phyloP scores from a whole-genome alignment of 1,140 invertebrate species.

The Pentalonia nigronervosa region DNA sequence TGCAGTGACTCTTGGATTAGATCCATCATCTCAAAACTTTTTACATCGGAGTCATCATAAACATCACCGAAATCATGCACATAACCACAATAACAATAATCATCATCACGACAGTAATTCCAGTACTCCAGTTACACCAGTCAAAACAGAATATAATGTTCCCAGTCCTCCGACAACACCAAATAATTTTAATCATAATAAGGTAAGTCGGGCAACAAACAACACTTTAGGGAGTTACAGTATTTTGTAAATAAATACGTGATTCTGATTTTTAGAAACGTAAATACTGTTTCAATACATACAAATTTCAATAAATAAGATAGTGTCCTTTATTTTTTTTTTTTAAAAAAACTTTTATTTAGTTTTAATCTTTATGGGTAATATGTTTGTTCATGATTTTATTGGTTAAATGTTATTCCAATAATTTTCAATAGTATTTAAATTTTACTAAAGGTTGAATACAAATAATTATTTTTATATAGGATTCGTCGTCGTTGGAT shows the following conservation, averaged over 20 bases:
- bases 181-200: constrained; percentile 55
- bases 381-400: not conserved
- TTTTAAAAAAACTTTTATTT: too few species aligned
- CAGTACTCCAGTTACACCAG: constrained; percentile 53
- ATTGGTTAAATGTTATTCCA: not conserved
- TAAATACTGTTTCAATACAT: not conserved
- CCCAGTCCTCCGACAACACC: constrained; percentile 50
- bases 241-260: not conserved
- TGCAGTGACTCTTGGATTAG: constrained; percentile 48
- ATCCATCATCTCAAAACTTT: constrained; percentile 42
- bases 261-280: not conserved
- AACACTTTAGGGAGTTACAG: not conserved
- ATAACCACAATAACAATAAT: constrained; percentile 56
- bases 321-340: too few species aligned
- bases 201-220: not conserved
- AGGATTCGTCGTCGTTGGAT: constrained; percentile 44
- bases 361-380: too few species aligned
- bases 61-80: constrained; percentile 45
- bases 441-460: not conserved
- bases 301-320: too few species aligned
- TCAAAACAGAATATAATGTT: constrained; percentile 42
- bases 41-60: constrained; percentile 33
- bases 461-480: not conserved
- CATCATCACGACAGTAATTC: constrained; percentile 56
- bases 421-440: not conserved